Percentiles rank a stretch among this genome's conserved stretches.
These are phyloP conservation scores for Syrphus vitripennis DNA, from an alignment of 2,888 invertebrate species.

Conservation along the genomic window DNA sequence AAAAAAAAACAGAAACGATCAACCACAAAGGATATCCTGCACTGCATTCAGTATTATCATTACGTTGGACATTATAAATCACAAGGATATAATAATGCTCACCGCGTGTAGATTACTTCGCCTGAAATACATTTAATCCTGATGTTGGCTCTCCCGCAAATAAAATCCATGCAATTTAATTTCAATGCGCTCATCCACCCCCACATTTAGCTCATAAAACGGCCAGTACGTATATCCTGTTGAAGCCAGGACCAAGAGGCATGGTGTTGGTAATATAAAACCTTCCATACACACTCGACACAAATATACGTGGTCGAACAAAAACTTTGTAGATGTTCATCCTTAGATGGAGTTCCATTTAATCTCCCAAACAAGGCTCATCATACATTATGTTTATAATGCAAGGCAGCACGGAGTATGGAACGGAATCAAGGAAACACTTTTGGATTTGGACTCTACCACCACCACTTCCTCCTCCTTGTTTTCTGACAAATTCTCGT, in stretches of 20 bases:
- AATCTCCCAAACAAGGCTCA: slow-evolving; percentile 48
- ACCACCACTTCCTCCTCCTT: background rate
- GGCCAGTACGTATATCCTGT: background rate
- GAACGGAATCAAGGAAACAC: background rate
- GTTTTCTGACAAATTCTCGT: slow-evolving; percentile 3
- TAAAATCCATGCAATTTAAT: slow-evolving; percentile 69
- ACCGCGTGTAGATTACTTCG: slow-evolving; percentile 75
- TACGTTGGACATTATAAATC: slow-evolving; percentile 77
- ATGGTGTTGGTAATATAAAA: slow-evolving; percentile 7
- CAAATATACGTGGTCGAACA: slow-evolving; percentile 9
- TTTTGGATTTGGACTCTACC: background rate
- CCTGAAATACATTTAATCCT: slow-evolving; percentile 55
- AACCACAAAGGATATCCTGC: slow-evolving; percentile 41
- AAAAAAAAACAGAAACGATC: slow-evolving; percentile 2
- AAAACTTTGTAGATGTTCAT: slow-evolving; percentile 21
- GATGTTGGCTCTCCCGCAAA: slow-evolving; percentile 53
- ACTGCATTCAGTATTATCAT: slow-evolving; percentile 45
- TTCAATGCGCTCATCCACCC: slow-evolving; percentile 45
- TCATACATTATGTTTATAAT: background rate
- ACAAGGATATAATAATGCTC: slow-evolving; percentile 78
- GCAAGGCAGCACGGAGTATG: background rate
- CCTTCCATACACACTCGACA: background rate
- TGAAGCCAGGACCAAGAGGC: background rate
- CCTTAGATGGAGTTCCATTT: slow-evolving; percentile 36
- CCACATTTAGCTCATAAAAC: background rate